Evolutionary conservation across 2,113 vertebrate genomes (phyloP).

Genomic region (Daphoenositta chrysoptera): DNA sequence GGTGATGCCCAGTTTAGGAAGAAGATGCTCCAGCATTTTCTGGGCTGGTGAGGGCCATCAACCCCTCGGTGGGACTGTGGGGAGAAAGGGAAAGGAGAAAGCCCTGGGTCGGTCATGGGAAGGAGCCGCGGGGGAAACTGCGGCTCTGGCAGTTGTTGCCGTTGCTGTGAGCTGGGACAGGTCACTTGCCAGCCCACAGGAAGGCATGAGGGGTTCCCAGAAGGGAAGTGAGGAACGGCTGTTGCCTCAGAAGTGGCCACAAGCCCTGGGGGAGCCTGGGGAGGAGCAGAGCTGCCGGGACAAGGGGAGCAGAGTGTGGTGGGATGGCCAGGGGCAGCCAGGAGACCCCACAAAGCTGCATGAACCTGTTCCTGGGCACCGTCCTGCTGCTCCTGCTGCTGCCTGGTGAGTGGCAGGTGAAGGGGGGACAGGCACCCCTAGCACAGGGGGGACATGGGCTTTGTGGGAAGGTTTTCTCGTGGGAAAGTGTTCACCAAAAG

Average conservation of each 20-base stretch:
- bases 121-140: fast-evolving
- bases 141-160: fast-evolving
- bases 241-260: not conserved
- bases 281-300: not conserved
- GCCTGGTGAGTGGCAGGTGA: not conserved
- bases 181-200: not conserved
- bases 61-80: not conserved
- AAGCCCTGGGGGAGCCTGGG: not conserved
- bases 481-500: not conserved
- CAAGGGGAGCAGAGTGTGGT: not conserved
- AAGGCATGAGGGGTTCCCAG: not conserved
- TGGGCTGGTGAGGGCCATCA: not conserved
- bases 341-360: not conserved
- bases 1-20: not conserved
- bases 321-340: not conserved
- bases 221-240: not conserved
- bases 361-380: not conserved
- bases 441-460: not conserved
- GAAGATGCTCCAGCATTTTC: fast-evolving
- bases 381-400: not conserved
- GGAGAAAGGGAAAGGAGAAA: not conserved
- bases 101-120: fast-evolving
- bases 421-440: fast-evolving
- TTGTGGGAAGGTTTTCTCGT: not conserved
- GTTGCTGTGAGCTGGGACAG: not conserved